Conservation (phyloP, 2,888 invertebrate genomes). For the Leucophenga maculata region DNA sequence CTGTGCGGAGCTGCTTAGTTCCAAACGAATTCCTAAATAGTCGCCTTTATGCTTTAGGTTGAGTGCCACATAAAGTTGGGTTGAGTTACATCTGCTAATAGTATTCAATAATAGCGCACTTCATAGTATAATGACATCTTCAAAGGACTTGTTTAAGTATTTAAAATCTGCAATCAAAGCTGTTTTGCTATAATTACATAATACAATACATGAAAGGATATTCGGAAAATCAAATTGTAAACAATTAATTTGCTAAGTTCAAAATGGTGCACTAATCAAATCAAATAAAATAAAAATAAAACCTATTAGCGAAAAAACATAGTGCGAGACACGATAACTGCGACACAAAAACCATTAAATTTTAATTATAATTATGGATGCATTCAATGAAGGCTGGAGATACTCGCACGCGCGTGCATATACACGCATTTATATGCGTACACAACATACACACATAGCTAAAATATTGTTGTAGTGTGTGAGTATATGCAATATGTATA, state of each 20-base stretch:
- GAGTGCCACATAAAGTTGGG: no score
- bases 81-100: no score
- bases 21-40: no score
- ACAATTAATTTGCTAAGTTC: slow-evolving; percentile 7
- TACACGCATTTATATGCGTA: not conserved
- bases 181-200: no score
- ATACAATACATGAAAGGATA: not conserved
- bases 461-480: not conserved
- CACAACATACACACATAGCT: not conserved
- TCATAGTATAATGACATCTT: no score
- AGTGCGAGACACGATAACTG: slow-evolving; percentile 36
- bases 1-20: no score
- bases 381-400: slow-evolving; percentile 35
- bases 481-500: not conserved
- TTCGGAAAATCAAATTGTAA: slow-evolving; percentile 26
- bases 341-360: slow-evolving; percentile 46
- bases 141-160: not conserved
- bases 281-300: not conserved
- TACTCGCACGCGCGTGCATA: not conserved
- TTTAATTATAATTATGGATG: slow-evolving; percentile 47
- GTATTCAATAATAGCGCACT: no score
- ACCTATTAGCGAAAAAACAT: not conserved
- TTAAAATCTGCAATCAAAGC: no score
- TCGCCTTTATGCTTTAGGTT: no score
- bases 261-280: slow-evolving; percentile 5